phyloP scores from a whole-genome alignment of 2,797 vertebrate species.

The Simalia tracyae region DNA sequence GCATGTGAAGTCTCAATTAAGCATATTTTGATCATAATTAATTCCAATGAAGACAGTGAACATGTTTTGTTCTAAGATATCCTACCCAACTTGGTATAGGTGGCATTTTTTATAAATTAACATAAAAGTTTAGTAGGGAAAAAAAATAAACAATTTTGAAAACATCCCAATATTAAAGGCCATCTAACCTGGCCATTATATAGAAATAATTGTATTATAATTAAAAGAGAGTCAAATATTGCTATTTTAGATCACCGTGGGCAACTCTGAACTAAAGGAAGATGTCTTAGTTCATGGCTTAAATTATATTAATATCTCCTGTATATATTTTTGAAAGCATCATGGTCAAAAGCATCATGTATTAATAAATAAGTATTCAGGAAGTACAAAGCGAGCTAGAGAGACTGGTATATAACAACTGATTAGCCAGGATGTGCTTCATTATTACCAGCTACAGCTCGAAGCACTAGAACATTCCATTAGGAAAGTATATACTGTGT shows the following conservation, averaged over 20 bases:
- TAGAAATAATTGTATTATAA: slow-evolving; percentile 26
- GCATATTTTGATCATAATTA: background rate
- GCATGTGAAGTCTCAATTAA: background rate
- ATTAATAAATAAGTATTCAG: background rate
- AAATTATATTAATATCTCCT: background rate
- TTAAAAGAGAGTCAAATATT: slow-evolving; percentile 9
- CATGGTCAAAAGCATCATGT: background rate
- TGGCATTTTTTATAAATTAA: background rate
- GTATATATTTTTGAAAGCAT: background rate
- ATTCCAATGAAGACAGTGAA: background rate
- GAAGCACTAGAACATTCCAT: background rate
- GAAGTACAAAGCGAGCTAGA: background rate
- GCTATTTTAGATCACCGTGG: background rate
- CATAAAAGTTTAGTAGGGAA: background rate
- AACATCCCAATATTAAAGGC: background rate
- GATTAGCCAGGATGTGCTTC: background rate
- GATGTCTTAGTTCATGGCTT: background rate
- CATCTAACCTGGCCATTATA: background rate
- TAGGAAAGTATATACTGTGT: background rate
- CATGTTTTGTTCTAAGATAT: background rate
- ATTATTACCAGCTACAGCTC: background rate
- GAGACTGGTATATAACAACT: background rate
- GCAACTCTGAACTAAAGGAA: background rate
- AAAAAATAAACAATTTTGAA: accelerated
- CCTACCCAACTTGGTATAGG: accelerated